phyloP scores from a whole-genome alignment of 2,797 vertebrate species.

The Heteromormyrus szaboi region DNA sequence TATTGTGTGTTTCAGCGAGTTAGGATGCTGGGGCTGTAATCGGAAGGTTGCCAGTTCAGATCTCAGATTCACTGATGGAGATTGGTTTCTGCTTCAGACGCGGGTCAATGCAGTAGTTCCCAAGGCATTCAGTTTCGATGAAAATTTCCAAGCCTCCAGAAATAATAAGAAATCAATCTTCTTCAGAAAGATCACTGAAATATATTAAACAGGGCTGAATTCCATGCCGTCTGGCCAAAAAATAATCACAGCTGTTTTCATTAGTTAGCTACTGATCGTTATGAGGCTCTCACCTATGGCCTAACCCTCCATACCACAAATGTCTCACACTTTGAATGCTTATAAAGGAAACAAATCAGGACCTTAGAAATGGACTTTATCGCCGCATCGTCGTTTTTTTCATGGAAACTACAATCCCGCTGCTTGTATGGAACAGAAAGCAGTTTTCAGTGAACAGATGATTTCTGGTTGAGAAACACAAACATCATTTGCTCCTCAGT shows the following conservation, averaged over 20 bases:
- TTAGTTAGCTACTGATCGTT: not conserved
- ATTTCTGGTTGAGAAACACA: not conserved
- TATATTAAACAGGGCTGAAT: not conserved
- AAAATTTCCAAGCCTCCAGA: slow-evolving; percentile 18
- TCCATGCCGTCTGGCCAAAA: slow-evolving; percentile 9
- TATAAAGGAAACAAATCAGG: slow-evolving; percentile 4
- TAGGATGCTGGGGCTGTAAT: not conserved
- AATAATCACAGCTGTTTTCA: not conserved
- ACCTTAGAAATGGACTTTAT: not conserved
- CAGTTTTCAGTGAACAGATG: not conserved
- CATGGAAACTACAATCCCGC: not conserved
- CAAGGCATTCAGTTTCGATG: not conserved
- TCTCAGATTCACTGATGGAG: not conserved
- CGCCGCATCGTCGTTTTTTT: not conserved
- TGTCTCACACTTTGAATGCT: not conserved
- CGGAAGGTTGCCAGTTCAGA: not conserved
- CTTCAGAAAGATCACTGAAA: slow-evolving; percentile 1
- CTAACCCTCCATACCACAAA: not conserved
- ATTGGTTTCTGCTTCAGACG: not conserved
- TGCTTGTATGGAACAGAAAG: not conserved
- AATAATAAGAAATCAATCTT: slow-evolving; percentile 20
- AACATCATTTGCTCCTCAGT: not conserved
- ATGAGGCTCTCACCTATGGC: not conserved
- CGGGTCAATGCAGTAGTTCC: not conserved
- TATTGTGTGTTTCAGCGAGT: not conserved